These are phyloP conservation scores for Heliocidaris erythrogramma DNA, from an alignment of 35 echinoderm and acorn worm species.

Conservation along the genomic window DNA sequence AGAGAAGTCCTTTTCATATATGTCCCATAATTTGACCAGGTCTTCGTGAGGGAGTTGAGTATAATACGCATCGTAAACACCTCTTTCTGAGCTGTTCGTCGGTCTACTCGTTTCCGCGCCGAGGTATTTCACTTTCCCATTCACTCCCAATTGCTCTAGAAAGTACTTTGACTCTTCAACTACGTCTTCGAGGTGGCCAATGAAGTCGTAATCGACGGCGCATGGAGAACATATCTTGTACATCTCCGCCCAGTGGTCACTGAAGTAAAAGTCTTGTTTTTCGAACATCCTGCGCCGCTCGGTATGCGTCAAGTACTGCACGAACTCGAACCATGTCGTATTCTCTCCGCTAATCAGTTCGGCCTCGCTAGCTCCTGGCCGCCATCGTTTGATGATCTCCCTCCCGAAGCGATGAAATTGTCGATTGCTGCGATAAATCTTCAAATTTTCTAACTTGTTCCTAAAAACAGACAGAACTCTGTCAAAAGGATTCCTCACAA, in stretches of 20 bases:
- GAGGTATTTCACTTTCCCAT: conserved; percentile 78
- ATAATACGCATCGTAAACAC: conserved; percentile 68
- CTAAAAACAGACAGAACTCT: conserved; percentile 82
- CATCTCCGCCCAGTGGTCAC: conserved; percentile 84
- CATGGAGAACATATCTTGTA: conserved; percentile 83
- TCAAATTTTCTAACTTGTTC: conserved; percentile 78
- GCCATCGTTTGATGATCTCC: conserved; percentile 78
- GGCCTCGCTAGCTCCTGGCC: conserved; percentile 56
- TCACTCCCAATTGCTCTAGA: conserved; percentile 51
- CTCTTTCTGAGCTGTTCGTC: conserved; percentile 74
- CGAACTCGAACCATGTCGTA: conserved; percentile 82
- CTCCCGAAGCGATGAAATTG: conserved; percentile 78
- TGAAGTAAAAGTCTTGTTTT: conserved; percentile 59
- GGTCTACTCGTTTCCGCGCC: conserved; percentile 60
- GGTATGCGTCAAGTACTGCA: conserved; percentile 73
- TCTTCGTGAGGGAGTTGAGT: conserved; percentile 49
- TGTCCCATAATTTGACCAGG: conserved; percentile 56
- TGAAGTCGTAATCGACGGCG: conserved; percentile 77
- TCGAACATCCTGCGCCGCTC: conserved; percentile 65
- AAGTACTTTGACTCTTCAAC: conserved; percentile 78
- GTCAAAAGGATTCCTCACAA: conserved; percentile 84
- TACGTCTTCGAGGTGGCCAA: conserved; percentile 88
- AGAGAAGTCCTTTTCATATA: conserved; percentile 77
- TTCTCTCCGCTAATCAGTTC: conserved; percentile 70
- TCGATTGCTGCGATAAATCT: conserved; percentile 63